Evolutionary conservation across 2,888 invertebrate species (phyloP).

Genomic region (Mesorhabditis spiculigera): DNA sequence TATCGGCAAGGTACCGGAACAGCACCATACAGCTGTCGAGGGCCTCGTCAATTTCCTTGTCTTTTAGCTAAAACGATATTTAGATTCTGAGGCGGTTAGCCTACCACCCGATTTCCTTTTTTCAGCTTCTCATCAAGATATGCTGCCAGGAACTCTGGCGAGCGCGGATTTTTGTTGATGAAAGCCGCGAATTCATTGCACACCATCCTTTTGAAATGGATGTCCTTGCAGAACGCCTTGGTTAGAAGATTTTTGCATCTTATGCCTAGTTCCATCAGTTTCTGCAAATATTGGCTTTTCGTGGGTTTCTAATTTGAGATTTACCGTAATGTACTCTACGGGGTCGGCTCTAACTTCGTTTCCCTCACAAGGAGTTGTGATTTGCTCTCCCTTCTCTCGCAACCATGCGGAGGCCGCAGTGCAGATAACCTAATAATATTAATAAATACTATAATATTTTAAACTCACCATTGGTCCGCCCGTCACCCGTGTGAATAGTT

Average conservation of each 20-base stretch:
- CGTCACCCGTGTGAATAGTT: not conserved
- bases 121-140: constrained; percentile 86
- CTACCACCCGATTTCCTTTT: constrained; percentile 73
- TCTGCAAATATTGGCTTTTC: constrained; percentile 63
- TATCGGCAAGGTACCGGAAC: constrained; percentile 96
- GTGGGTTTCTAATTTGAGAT: not conserved
- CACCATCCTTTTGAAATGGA: constrained; percentile 94
- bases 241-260: constrained; percentile 92
- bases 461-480: not conserved
- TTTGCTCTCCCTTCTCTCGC: not conserved
- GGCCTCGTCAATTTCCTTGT: constrained; percentile 72
- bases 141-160: constrained; percentile 90
- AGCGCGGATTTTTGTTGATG: constrained; percentile 67
- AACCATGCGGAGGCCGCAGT: not conserved
- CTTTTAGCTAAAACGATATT: constrained; percentile 19
- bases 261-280: constrained; percentile 90
- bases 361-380: not conserved
- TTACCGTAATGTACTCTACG: not conserved
- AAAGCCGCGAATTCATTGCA: constrained; percentile 49
- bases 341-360: not conserved
- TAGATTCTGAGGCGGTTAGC: not conserved
- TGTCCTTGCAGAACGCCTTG: constrained; percentile 93
- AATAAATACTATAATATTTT: not conserved
- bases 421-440: not conserved
- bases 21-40: constrained; percentile 98